Conservation (phyloP, 1,140 invertebrate genomes). For the Drosophila suzukii region DNA sequence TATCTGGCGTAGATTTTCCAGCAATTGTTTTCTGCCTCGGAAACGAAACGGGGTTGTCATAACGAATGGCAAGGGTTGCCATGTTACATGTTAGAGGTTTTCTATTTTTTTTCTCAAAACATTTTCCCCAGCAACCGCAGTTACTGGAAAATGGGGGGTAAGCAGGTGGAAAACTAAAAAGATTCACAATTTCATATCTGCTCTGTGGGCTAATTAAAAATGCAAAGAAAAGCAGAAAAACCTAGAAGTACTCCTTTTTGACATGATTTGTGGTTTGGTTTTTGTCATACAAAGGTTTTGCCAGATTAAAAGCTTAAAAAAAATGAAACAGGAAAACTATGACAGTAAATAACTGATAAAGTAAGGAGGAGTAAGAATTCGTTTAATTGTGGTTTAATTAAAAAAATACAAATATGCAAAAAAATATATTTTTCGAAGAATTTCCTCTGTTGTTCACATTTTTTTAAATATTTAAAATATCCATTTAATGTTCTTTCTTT, state of each 20-base stretch:
- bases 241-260: neutral
- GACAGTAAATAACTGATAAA: neutral
- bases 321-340: neutral
- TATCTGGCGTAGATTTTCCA: constrained; percentile 1
- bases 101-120: neutral
- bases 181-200: neutral
- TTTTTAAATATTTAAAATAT: too few species aligned
- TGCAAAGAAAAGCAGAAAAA: neutral
- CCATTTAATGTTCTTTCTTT: too few species aligned
- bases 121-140: constrained; percentile 2
- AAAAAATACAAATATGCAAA: too few species aligned
- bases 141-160: neutral
- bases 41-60: constrained; percentile 4
- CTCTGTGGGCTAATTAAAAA: constrained; percentile 16
- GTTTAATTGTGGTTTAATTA: too few species aligned
- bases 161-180: neutral
- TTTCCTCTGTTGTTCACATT: too few species aligned
- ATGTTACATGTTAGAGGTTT: neutral
- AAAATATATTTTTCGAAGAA: too few species aligned
- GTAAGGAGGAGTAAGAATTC: too few species aligned
- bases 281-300: neutral
- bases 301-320: neutral
- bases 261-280: neutral
- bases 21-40: neutral
- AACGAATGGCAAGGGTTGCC: constrained; percentile 2